Evolutionary conservation across 2,797 vertebrate species (phyloP), one percentile per base, ranked within the genome.

Genomic region (Rhinichthys osculus): DNA sequence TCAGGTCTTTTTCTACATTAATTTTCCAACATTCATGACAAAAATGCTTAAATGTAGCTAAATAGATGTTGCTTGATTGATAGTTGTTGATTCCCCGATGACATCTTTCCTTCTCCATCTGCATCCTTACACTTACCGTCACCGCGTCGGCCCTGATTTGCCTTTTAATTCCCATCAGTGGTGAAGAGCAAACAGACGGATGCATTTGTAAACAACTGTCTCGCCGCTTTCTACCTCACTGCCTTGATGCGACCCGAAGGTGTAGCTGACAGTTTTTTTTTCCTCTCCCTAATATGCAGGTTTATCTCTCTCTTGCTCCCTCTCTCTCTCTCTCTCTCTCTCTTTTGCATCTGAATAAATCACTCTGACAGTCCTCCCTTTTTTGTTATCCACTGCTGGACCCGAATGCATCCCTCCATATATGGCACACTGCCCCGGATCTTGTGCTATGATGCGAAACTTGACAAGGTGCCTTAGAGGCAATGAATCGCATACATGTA

Each of bases 171-270:
- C 89, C 88, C 90, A 78, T 88, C 82, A 76, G 52, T 89, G 85
- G 83, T 87, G 85, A 88, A 88, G 91, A 91, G 90, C 82, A 90
- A 93, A 91, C 90, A 93, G 91, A 89, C 83, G 40, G 86, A 88
- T 87, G 89, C 21, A 90, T 94, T 90, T 92, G 93, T 95, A 95
- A 95, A 95, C 94, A 94, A 94, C 93, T 92, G 90, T 94, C 93
- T 92, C 72, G 73, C 87, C 87, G 91, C 90, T 93, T 93, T 93
- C 92, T 91, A 89, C 86, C 90, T 91, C 90, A 87, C 78, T 92
- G 92, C 93, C 90, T 92, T 94, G 94, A 94, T 90, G 93, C 87
- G 92, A 95, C 94, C 94, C 93, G 62, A 81, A 92, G 93, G 94
- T 94, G 94, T 91, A 91, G 92, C 93, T 90, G 94, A 94, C 93